Conservation (phyloP, 1,140 invertebrate genomes). For the Chymomyza costata region DNA sequence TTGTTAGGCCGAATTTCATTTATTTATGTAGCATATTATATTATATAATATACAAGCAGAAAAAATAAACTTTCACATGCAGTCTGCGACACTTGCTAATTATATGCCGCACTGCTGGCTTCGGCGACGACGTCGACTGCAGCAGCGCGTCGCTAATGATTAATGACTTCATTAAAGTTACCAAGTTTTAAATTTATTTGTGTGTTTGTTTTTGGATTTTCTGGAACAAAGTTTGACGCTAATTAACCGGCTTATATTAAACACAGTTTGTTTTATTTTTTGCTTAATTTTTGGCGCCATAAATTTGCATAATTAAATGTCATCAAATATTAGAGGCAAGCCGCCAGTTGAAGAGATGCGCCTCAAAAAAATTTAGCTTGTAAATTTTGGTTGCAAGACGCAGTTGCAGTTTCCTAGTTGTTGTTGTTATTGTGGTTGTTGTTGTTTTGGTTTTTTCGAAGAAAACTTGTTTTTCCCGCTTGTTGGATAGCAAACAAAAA, state of each 20-base stretch:
- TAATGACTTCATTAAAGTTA: conserved; percentile 44
- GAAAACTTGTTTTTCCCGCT: conserved; percentile 69
- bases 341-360: too few species aligned
- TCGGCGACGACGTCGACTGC: conserved; percentile 8
- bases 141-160: too few species aligned
- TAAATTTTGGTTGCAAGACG: conserved; percentile 30
- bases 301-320: conserved; percentile 38
- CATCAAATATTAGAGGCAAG: conserved; percentile 6
- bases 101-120: conserved; percentile 22
- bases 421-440: conserved; percentile 18
- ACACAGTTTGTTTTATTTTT: background rate
- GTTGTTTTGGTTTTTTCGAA: conserved; percentile 36
- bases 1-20: conserved; percentile 27
- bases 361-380: conserved; percentile 15
- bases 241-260: conserved; percentile 34
- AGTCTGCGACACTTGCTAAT: conserved; percentile 39
- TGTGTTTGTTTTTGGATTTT: too few species aligned
- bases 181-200: too few species aligned
- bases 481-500: conserved; percentile 59
- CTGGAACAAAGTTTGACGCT: too few species aligned
- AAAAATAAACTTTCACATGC: conserved; percentile 62
- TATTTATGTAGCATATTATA: conserved; percentile 27
- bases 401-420: conserved; percentile 33
- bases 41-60: conserved; percentile 13
- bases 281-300: conserved; percentile 1